Conservation (phyloP, 2,113 vertebrate species). For the Coreoperca whiteheadi region DNA sequence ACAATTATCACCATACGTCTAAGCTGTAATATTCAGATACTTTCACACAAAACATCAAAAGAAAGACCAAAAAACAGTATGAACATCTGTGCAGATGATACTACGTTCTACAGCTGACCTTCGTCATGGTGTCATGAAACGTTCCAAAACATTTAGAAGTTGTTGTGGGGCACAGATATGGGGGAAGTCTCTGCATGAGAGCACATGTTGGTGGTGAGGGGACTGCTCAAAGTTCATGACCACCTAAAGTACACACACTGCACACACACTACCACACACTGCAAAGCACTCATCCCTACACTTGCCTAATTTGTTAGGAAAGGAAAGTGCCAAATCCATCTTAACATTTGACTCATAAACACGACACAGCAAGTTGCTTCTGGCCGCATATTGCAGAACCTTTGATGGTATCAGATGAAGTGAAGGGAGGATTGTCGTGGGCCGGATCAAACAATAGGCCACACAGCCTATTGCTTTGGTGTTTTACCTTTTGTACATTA, state of each 20-base stretch:
- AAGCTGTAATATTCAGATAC: conserved; percentile 54
- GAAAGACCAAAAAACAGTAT: conserved; percentile 38
- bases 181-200: conserved; percentile 15
- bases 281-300: conserved; percentile 24
- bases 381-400: conserved; percentile 51
- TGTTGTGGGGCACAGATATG: conserved; percentile 49
- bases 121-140: conserved; percentile 8
- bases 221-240: conserved; percentile 30
- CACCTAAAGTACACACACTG: conserved; percentile 38
- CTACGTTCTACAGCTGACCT: conserved; percentile 12
- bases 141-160: conserved; percentile 32
- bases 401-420: conserved; percentile 24
- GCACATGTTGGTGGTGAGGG: conserved; percentile 26
- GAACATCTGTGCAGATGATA: conserved; percentile 50
- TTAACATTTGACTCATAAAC: conserved; percentile 3
- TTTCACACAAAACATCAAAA: conserved; percentile 59
- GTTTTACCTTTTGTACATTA: conserved; percentile 56
- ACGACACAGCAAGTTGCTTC: conserved; percentile 7
- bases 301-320: background rate
- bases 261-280: conserved; percentile 25
- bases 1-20: conserved; percentile 61
- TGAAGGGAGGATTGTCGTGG: conserved; percentile 60
- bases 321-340: conserved; percentile 18
- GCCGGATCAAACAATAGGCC: conserved; percentile 42
- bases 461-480: conserved; percentile 60